These are phyloP conservation scores for Mallotus villosus DNA, from an alignment of 2,797 vertebrate species.

Conservation along the genomic window DNA sequence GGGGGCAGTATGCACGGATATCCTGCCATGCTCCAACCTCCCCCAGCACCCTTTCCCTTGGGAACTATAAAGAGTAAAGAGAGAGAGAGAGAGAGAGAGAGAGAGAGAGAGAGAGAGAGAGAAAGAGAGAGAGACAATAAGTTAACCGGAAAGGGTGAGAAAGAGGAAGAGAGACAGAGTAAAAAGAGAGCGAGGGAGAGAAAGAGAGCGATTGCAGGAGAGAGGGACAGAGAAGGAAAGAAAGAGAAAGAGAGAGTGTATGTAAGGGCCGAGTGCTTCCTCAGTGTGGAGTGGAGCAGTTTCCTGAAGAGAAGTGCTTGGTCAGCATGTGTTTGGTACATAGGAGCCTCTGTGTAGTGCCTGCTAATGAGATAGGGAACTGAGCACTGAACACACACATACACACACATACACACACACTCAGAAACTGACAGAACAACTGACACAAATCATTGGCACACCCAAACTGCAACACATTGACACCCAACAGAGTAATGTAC, in stretches of 20 bases:
- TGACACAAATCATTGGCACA: no score
- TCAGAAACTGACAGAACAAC: neutral
- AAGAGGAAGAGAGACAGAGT: neutral
- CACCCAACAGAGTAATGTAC: no score
- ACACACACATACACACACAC: conserved; percentile 10
- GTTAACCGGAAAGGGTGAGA: neutral
- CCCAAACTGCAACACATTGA: no score
- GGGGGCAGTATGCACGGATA: conserved; percentile 44
- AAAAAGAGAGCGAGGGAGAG: neutral
- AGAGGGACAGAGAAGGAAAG: conserved; percentile 5
- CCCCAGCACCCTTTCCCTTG: conserved; percentile 27
- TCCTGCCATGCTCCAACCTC: conserved; percentile 49
- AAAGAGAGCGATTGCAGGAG: neutral
- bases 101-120: neutral
- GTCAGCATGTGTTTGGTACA: conserved; percentile 2
- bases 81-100: neutral
- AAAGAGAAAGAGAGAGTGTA: conserved; percentile 3
- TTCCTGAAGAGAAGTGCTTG: conserved; percentile 15
- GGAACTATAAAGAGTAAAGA: conserved; percentile 34
- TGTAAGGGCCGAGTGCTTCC: conserved; percentile 15
- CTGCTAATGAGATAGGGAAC: neutral
- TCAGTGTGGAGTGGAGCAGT: neutral
- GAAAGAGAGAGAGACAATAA: neutral
- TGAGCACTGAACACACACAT: neutral
- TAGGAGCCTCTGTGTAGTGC: neutral